A percentile compares a stretch with the other conserved stretches of the same genome.
These are phyloP conservation scores for Marisa cornuarietis DNA, from an alignment of 1,140 invertebrate species.

Conservation along the genomic window DNA sequence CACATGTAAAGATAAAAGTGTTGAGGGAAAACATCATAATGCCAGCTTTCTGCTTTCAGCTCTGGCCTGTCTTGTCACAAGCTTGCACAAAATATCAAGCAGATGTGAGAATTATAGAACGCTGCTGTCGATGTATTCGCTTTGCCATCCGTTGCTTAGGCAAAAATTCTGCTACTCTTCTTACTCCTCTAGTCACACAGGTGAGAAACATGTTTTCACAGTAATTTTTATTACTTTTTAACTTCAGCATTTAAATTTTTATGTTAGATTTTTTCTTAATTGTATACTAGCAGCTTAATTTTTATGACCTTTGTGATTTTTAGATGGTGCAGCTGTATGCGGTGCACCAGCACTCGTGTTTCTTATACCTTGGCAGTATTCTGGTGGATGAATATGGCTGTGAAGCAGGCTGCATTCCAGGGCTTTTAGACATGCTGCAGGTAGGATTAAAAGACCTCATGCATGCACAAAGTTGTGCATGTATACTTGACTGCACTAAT, in stretches of 20 bases:
- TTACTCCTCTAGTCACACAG: slow-evolving; percentile 84
- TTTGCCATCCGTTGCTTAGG: slow-evolving; percentile 89
- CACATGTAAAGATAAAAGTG: too few species aligned
- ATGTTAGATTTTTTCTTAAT: too few species aligned
- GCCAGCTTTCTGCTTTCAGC: slow-evolving; percentile 49
- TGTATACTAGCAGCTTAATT: background rate
- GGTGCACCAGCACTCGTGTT: slow-evolving; percentile 88
- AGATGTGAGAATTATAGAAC: slow-evolving; percentile 90
- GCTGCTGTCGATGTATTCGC: slow-evolving; percentile 87
- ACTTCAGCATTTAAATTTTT: background rate
- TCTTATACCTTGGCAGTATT: slow-evolving; percentile 93
- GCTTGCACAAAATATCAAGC: slow-evolving; percentile 80
- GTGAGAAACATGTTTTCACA: slow-evolving; percentile 62
- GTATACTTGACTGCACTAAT: too few species aligned
- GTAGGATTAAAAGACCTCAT: slow-evolving; percentile 42
- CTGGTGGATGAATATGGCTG: slow-evolving; percentile 92
- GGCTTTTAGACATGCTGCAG: slow-evolving; percentile 84
- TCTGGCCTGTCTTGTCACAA: slow-evolving; percentile 86
- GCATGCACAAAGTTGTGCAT: too few species aligned
- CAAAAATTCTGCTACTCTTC: slow-evolving; percentile 78
- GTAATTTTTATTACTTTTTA: background rate
- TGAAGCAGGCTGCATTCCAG: slow-evolving; percentile 75
- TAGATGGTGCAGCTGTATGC: slow-evolving; percentile 88
- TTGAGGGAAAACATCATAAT: background rate
- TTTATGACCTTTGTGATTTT: slow-evolving; percentile 29